Conservation (phyloP, 2,888 invertebrate species). For the Oxycera nigricornis region DNA sequence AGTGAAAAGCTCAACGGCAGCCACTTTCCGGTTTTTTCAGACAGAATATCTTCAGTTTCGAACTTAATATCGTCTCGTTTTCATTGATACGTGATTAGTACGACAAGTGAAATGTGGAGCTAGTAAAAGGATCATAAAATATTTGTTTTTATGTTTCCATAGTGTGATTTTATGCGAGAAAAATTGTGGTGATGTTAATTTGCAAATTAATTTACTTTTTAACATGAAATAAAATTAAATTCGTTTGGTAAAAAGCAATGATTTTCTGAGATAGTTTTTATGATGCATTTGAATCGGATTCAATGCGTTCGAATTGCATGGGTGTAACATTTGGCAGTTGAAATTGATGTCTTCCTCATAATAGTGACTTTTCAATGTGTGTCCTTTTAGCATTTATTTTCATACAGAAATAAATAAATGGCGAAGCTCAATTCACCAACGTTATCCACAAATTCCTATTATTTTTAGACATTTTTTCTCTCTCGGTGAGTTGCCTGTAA, state of each 20-base stretch:
- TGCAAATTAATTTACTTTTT: too few species aligned
- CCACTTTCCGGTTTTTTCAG: not conserved
- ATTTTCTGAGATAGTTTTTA: not conserved
- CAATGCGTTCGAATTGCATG: not conserved
- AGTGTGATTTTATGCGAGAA: too few species aligned
- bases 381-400: not conserved
- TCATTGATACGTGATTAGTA: not conserved
- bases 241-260: too few species aligned
- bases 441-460: not conserved
- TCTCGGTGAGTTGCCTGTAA: not conserved
- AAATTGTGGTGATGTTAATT: too few species aligned
- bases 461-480: conserved; percentile 16
- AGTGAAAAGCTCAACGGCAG: conserved; percentile 14
- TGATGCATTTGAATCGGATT: not conserved
- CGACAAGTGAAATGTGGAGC: not conserved
- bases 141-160: not conserved
- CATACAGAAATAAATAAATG: not conserved
- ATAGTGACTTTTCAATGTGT: not conserved
- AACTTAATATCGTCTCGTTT: not conserved
- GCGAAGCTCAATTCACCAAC: not conserved
- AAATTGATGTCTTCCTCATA: not conserved
- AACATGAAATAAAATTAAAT: too few species aligned
- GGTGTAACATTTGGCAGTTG: not conserved
- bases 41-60: conserved; percentile 3
- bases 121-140: not conserved